Evolutionary conservation across 2,797 vertebrate genomes (phyloP).

Genomic region (Carcharodon carcharias): DNA sequence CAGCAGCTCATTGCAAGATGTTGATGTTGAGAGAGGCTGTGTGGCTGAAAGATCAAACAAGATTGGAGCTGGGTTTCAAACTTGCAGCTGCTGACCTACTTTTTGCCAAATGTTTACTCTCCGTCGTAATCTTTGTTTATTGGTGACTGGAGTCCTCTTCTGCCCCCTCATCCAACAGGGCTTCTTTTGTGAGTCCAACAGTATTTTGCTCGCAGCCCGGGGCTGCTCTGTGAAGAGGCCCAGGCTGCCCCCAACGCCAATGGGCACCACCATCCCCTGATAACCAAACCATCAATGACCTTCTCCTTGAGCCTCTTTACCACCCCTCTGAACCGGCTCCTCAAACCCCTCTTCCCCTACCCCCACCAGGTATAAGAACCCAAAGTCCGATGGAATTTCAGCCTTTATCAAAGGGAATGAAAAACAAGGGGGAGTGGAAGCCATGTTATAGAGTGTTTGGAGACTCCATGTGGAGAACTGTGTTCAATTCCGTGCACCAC

Average conservation of each 20-base stretch:
- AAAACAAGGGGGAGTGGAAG: background rate
- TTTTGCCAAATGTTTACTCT: background rate
- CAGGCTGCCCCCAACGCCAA: background rate
- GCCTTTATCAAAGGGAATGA: background rate
- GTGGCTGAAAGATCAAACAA: background rate
- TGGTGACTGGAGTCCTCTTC: background rate
- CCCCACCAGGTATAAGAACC: no score
- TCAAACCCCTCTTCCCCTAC: background rate
- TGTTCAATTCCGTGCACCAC: no score
- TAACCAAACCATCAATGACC: background rate
- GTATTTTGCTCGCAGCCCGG: background rate
- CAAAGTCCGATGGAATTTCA: background rate
- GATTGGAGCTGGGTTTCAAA: conserved; percentile 21
- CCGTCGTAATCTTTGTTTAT: conserved; percentile 7
- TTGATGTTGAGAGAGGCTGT: background rate
- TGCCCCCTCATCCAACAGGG: background rate
- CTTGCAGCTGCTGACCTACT: conserved; percentile 14
- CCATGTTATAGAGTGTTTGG: background rate
- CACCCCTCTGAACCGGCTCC: background rate
- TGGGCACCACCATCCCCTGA: background rate
- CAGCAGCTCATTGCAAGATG: background rate
- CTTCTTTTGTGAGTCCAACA: background rate
- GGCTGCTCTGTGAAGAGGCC: background rate
- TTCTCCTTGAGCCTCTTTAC: background rate
- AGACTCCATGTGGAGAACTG: no score